These are phyloP conservation scores for Cotesia chilonis DNA, from an alignment of 1,140 invertebrate species.

Conservation along the genomic window DNA sequence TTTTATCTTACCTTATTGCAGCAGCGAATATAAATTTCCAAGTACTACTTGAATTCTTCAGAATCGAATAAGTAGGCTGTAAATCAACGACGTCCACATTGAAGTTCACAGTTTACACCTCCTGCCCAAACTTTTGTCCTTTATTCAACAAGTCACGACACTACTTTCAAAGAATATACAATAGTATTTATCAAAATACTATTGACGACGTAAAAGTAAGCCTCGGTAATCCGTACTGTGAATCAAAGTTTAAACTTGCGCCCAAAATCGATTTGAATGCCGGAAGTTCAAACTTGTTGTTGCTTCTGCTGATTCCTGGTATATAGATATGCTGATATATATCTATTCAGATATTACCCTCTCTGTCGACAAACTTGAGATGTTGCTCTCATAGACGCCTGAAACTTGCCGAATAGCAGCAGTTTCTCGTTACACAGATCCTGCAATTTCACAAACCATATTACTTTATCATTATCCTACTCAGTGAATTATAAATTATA, in stretches of 20 bases:
- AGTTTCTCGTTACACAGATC: constrained; percentile 24
- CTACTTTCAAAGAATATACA: too few species aligned
- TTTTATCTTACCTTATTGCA: too few species aligned
- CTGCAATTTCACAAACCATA: constrained; percentile 34
- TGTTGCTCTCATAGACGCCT: constrained; percentile 25
- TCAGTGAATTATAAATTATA: too few species aligned
- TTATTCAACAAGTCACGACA: too few species aligned
- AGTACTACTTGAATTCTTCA: too few species aligned
- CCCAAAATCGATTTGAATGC: constrained; percentile 33
- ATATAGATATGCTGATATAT: neutral
- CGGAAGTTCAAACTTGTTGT: constrained; percentile 18
- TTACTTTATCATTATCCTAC: constrained; percentile 17
- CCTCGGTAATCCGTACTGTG: neutral
- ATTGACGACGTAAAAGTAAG: neutral
- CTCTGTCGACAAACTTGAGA: constrained; percentile 34
- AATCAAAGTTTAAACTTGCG: constrained; percentile 15
- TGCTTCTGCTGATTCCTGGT: constrained; percentile 2
- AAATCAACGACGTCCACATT: too few species aligned
- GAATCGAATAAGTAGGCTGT: too few species aligned
- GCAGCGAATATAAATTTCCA: too few species aligned
- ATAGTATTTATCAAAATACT: constrained; percentile 11
- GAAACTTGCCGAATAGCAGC: constrained; percentile 29
- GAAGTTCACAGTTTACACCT: too few species aligned
- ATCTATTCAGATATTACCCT: neutral
- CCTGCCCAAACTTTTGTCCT: too few species aligned